Conservation (phyloP, 30 jellyfish, hydroid and myxozoan genomes). For the Aurelia aurita complex sp. Pacific region DNA sequence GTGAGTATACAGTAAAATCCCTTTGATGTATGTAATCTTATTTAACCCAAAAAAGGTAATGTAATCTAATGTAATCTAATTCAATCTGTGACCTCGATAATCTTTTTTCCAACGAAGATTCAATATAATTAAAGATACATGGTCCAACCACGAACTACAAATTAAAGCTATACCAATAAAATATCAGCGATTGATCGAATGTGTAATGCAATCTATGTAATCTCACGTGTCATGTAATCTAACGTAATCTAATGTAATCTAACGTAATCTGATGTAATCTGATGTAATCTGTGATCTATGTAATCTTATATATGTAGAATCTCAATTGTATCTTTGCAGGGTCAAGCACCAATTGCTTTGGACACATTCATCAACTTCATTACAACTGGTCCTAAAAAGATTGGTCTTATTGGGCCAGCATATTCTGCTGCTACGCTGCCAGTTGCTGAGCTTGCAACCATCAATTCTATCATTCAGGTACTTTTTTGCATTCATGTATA, state of each 20-base stretch:
- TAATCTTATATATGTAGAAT: too few species aligned
- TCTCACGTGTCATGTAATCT: too few species aligned
- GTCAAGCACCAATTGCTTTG: slow-evolving; percentile 54
- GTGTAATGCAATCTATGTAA: too few species aligned
- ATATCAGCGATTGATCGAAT: too few species aligned
- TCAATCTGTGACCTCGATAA: background rate
- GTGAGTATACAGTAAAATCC: slow-evolving; percentile 27
- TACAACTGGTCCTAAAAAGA: slow-evolving; percentile 60
- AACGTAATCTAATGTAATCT: too few species aligned
- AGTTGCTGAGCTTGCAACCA: slow-evolving; percentile 67
- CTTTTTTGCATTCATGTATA: background rate
- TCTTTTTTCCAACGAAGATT: too few species aligned
- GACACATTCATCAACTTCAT: slow-evolving; percentile 50
- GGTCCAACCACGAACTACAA: too few species aligned
- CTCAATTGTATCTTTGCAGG: slow-evolving; percentile 18
- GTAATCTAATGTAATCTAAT: background rate
- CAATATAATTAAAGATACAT: too few species aligned
- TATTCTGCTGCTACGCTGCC: slow-evolving; percentile 77
- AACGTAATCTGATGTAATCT: too few species aligned
- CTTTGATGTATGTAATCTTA: background rate
- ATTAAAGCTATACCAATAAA: too few species aligned
- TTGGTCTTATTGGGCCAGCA: slow-evolving; percentile 94
- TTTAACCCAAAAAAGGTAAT: background rate
- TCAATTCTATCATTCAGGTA: slow-evolving; percentile 84
- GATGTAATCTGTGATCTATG: too few species aligned